Evolutionary conservation across 2,888 invertebrate species (phyloP), one percentile per base, ranked within the genome.

Genomic region (Nemotelus pantherinus): DNA sequence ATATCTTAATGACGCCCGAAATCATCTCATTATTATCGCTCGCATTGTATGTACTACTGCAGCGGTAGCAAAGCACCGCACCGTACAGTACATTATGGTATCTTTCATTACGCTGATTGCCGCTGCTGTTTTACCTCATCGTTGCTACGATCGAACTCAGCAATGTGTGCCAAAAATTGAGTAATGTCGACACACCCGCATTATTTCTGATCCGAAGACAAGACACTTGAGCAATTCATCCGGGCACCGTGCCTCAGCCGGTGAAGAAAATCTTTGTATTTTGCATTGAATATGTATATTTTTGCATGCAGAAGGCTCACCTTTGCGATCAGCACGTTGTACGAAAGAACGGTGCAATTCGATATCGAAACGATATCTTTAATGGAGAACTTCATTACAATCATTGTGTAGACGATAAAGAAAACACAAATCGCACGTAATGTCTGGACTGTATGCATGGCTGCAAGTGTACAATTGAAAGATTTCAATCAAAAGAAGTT

Each of bases 181-280:
- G 68, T 68, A 68, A 68, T 68, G 50, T 5, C 68, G 68, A 48
- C 68, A 68, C 68, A 68, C 68, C 68, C 68, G 68, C 68, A 68
- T 68, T 39, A 43, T 65, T 44, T 68, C 43, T 25, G 43, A 43
- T 39, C 25, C 7, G 7, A 68, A 41, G 25, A 25, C 25, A 25
- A 25, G 5, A 9, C 63, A 3, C 68, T 68, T 68, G 68, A 6
- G 53, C 44, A 65, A 65, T 47, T 10, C 65, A 47, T 4, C 48
- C 48, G 25, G 10, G 3, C 39, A 63, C 25, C 25, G 25, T 25
- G 25, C 25, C 25, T 1, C 25, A 5, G 48, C 50, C 47, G 53
- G 6, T 1, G 6, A 53, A 44, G 53, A 50, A 44, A 68, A 68
- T 68, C 50, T 25, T 25, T 25, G 25, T 25, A 25, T 25, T 25